A percentile compares a stretch with the other conserved stretches of the same genome.
Conservation (phyloP, 1,140 invertebrate genomes). For the Drosophila simulans region DNA sequence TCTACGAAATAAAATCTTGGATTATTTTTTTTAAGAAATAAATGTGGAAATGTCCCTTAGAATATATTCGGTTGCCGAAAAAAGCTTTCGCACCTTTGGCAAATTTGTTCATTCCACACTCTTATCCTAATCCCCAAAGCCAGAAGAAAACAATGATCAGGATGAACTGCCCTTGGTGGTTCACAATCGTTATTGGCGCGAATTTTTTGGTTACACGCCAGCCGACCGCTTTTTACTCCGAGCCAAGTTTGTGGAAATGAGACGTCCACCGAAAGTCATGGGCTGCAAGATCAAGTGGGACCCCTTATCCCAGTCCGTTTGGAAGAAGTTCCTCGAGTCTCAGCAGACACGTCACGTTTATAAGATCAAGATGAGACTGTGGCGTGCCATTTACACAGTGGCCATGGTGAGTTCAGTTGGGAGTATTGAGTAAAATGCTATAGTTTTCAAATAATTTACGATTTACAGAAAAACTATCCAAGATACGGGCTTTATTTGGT, state of each 20-base stretch:
- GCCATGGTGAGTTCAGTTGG: constrained; percentile 87
- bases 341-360: constrained; percentile 93
- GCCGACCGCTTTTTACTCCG: constrained; percentile 86
- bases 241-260: constrained; percentile 85
- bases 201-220: constrained; percentile 79
- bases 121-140: neutral
- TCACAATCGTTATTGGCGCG: constrained; percentile 67
- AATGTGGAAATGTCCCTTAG: neutral
- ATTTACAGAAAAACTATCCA: constrained; percentile 88
- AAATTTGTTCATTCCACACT: neutral
- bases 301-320: constrained; percentile 89
- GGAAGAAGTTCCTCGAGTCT: constrained; percentile 91
- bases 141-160: constrained; percentile 15
- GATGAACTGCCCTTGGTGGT: constrained; percentile 37
- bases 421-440: no score
- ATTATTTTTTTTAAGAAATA: no score
- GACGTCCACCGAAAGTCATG: constrained; percentile 62
- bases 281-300: constrained; percentile 86
- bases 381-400: constrained; percentile 90
- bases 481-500: constrained; percentile 95
- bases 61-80: neutral
- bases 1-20: neutral
- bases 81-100: no score
- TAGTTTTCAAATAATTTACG: neutral
- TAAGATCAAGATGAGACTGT: constrained; percentile 92